Evolutionary conservation across 2,888 invertebrate genomes (phyloP).

Genomic region (Miltochrista miniata): DNA sequence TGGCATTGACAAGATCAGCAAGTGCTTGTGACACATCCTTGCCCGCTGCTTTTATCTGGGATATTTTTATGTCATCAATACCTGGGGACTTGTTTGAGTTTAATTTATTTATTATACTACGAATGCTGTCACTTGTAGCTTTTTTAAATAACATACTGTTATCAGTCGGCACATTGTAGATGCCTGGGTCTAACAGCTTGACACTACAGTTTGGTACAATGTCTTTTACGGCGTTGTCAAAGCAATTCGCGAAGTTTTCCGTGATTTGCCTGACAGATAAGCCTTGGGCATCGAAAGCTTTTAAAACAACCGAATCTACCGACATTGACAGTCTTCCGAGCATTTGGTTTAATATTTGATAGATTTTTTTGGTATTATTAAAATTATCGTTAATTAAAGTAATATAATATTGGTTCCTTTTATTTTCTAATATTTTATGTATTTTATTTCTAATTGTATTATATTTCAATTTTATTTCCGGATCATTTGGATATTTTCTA

Average conservation of each 20-base stretch:
- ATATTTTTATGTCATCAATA: background rate
- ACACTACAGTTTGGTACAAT: background rate
- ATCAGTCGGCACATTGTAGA: background rate
- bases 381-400: background rate
- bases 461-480: background rate
- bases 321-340: background rate
- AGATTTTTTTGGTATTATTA: background rate
- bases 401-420: background rate
- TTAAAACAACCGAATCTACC: background rate
- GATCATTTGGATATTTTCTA: background rate
- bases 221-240: background rate
- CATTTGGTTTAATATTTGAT: background rate
- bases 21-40: slow-evolving; percentile 11
- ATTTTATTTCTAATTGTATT: background rate
- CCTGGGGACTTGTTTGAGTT: slow-evolving; percentile 20
- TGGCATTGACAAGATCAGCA: slow-evolving; percentile 27
- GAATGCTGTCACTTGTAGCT: background rate
- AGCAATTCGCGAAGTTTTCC: background rate
- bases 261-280: background rate
- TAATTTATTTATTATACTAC: slow-evolving; percentile 14
- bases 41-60: background rate
- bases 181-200: background rate
- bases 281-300: background rate
- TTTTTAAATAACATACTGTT: background rate
- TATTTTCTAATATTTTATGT: background rate